A percentile compares a stretch with the other conserved stretches of the same genome.
These are phyloP conservation scores for Eurystomus glaucurus DNA, from an alignment of 2,797 vertebrate genomes.

Conservation along the genomic window DNA sequence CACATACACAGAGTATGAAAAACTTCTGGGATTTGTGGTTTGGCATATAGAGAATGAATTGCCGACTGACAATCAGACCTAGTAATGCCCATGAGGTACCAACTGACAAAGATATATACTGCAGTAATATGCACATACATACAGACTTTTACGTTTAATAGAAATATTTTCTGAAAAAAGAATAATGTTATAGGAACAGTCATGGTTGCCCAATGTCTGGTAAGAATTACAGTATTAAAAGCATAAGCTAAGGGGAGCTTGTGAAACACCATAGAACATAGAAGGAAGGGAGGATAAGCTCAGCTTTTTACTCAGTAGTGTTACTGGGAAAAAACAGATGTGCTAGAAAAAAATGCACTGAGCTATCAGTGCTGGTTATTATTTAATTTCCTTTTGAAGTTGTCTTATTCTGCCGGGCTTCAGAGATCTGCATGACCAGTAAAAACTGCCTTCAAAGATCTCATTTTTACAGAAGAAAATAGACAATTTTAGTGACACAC, in stretches of 20 bases:
- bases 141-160: background rate
- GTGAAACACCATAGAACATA: slow-evolving; percentile 9
- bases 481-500: background rate
- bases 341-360: background rate
- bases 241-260: background rate
- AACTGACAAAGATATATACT: background rate
- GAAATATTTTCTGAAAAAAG: background rate
- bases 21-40: background rate
- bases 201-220: background rate
- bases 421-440: background rate
- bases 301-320: background rate
- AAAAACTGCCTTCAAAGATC: slow-evolving; percentile 13
- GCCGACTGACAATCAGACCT: slow-evolving; percentile 9
- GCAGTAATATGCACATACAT: background rate
- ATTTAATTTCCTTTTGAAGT: slow-evolving; percentile 61
- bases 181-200: background rate
- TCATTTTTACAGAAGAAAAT: background rate
- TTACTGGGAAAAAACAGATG: background rate
- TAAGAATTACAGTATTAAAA: background rate
- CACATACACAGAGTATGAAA: background rate
- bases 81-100: background rate
- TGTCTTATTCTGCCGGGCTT: slow-evolving; percentile 7
- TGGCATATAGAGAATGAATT: background rate
- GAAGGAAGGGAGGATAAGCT: background rate
- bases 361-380: slow-evolving; percentile 14